Conservation (phyloP, 2,113 vertebrate genomes). For the Oplegnathus fasciatus region DNA sequence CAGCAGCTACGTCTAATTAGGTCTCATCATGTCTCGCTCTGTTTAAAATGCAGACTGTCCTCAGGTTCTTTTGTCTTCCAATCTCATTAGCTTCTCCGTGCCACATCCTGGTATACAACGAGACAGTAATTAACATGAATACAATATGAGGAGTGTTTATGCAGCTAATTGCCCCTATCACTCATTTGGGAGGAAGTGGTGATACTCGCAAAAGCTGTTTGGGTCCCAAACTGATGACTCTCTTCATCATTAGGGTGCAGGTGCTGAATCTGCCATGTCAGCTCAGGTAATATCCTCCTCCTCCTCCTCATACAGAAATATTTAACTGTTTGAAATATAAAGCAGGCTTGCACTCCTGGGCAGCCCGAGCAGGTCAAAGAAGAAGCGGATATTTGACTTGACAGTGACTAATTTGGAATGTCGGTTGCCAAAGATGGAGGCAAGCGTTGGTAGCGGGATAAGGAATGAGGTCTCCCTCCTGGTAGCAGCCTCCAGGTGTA, state of each 20-base stretch:
- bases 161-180: conserved; percentile 47
- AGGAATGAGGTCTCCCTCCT: conserved; percentile 41
- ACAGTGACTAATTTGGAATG: conserved; percentile 70
- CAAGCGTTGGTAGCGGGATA: conserved; percentile 21
- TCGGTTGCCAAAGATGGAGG: conserved; percentile 42
- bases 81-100: conserved; percentile 55
- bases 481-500: conserved; percentile 60
- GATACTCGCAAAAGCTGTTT: conserved; percentile 25
- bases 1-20: conserved; percentile 66
- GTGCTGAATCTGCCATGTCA: background rate
- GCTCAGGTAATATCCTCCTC: conserved; percentile 11
- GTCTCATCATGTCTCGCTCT: conserved; percentile 55
- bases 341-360: conserved; percentile 2
- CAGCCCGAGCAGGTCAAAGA: background rate
- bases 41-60: conserved; percentile 57
- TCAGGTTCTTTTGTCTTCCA: conserved; percentile 59
- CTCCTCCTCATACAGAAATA: background rate
- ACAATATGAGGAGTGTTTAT: conserved; percentile 44
- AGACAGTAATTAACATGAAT: conserved; percentile 48
- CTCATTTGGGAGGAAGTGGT: conserved; percentile 45
- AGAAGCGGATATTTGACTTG: conserved; percentile 64
- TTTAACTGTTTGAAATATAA: conserved; percentile 17
- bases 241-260: background rate
- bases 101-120: conserved; percentile 19
- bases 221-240: background rate